phyloP scores from a whole-genome alignment of 2,113 vertebrate species.

The Oreochromis niloticus region DNA sequence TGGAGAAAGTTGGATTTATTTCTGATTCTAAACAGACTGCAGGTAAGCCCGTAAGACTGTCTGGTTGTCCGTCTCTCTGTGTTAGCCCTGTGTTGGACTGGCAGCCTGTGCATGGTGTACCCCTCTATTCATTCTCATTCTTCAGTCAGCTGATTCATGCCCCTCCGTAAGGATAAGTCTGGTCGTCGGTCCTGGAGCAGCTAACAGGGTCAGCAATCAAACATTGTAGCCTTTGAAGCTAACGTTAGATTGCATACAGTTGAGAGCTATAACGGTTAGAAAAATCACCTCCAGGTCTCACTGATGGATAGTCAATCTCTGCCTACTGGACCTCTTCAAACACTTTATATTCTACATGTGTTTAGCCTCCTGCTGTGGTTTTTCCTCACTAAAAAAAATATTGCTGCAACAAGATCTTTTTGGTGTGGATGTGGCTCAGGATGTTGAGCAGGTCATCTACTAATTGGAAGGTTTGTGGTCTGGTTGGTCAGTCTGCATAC shows the following conservation, averaged over 20 bases:
- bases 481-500: not conserved
- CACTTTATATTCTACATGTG: not conserved
- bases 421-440: not conserved
- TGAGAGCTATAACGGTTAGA: not conserved
- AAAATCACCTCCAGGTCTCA: not conserved
- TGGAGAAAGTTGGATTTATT: not conserved
- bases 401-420: not conserved
- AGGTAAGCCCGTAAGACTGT: not conserved
- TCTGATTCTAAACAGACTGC: not conserved
- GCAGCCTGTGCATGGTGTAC: not conserved
- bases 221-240: not conserved
- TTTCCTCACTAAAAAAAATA: not conserved
- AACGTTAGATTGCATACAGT: not conserved
- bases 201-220: not conserved
- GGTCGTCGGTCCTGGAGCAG: not conserved
- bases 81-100: not conserved
- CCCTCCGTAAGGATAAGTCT: not conserved
- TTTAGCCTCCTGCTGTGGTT: not conserved
- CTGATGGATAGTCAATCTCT: not conserved
- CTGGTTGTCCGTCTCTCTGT: not conserved
- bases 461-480: not conserved
- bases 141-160: not conserved
- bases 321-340: not conserved
- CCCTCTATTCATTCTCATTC: not conserved
- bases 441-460: not conserved